These are phyloP conservation scores for Rissa tridactyla DNA, from an alignment of 2,113 vertebrate species.

Conservation along the genomic window DNA sequence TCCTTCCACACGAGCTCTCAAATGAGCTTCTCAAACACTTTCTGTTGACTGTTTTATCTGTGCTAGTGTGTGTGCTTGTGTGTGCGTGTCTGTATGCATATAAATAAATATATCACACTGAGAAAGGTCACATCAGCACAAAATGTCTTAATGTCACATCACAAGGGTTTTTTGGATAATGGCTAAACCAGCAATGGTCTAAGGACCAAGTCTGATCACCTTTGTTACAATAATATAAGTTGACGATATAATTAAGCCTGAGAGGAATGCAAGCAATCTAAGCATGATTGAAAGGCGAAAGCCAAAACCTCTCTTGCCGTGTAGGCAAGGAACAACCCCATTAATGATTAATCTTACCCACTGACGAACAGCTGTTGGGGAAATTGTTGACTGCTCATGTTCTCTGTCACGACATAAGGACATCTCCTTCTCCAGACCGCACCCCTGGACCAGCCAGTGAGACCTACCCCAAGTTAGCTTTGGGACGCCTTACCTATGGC, in stretches of 20 bases:
- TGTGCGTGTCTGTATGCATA: not conserved
- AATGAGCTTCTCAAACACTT: not conserved
- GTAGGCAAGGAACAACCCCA: not conserved
- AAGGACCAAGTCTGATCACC: not conserved
- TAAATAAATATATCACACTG: not conserved
- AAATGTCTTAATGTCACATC: not conserved
- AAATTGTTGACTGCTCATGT: not conserved
- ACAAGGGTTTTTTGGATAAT: not conserved
- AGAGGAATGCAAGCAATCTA: not conserved
- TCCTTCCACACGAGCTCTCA: not conserved
- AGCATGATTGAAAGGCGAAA: not conserved
- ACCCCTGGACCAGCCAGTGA: not conserved
- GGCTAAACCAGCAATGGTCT: not conserved
- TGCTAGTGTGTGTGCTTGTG: accelerated
- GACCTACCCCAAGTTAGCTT: accelerated
- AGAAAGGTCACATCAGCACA: not conserved
- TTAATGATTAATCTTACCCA: not conserved
- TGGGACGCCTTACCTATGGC: no score
- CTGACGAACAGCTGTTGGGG: not conserved
- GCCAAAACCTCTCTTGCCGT: not conserved
- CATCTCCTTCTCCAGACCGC: not conserved
- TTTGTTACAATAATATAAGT: not conserved
- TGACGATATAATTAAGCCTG: not conserved
- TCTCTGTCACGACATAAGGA: accelerated
- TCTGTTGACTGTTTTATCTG: not conserved